A percentile compares a stretch with the other conserved stretches of the same genome.
Evolutionary conservation across 2,888 invertebrate species (phyloP).

Genomic region (Timandra comae): DNA sequence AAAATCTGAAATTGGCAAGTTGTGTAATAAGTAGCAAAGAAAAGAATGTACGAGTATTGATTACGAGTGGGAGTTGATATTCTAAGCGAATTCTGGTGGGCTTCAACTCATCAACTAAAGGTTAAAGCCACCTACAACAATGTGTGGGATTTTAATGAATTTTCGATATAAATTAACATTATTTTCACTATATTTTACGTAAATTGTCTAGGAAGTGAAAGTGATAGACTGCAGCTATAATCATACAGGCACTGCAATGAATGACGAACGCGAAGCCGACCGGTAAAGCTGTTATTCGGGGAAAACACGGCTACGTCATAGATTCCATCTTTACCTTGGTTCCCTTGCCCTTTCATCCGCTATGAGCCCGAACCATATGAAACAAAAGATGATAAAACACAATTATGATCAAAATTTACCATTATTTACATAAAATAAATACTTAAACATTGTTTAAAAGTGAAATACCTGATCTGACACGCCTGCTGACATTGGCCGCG

Average conservation of each 20-base stretch:
- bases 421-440: constrained; percentile 29
- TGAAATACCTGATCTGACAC: constrained; percentile 90
- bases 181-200: constrained; percentile 6
- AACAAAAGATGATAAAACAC: constrained; percentile 67
- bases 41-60: constrained; percentile 22
- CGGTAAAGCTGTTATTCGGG: constrained; percentile 53
- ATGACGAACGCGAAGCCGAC: constrained; percentile 55
- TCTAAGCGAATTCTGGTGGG: constrained; percentile 22
- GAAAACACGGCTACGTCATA: constrained; percentile 73
- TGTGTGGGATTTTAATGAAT: constrained; percentile 8
- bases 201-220: constrained; percentile 42
- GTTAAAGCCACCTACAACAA: constrained; percentile 19
- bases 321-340: constrained; percentile 80
- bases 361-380: constrained; percentile 73
- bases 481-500: constrained; percentile 93
- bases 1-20: too few relatives aligned
- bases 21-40: too few relatives aligned
- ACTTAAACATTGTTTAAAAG: constrained; percentile 43
- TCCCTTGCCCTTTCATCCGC: constrained; percentile 93
- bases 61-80: constrained; percentile 32
- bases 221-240: constrained; percentile 37
- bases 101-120: constrained; percentile 7
- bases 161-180: not conserved
- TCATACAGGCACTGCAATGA: constrained; percentile 36
- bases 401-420: constrained; percentile 27